Base-by-base conservation (phyloP, 2,888 invertebrate species). In the Dermolepida albohirtum region DNA sequence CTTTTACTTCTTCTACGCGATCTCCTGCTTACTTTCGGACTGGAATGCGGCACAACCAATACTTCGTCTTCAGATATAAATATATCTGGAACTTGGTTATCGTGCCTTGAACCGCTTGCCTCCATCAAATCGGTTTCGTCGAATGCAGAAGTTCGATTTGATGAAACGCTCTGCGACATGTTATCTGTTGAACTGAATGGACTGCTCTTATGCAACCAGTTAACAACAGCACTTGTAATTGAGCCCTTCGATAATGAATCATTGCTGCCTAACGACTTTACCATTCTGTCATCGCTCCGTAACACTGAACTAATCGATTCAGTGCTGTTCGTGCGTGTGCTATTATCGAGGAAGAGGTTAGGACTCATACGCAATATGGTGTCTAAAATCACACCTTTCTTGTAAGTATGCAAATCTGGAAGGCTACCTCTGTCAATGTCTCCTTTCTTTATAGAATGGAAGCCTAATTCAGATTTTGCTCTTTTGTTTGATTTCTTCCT, bases 191-290 rank as follows among this genome's bases (percentile, higher is more conserved):
- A 81, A 66, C 77, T 76, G 65, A 80, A 80, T 4, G 79, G 77
- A 66, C 79, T 79, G 7, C 81, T 78, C 68, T 72, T 78, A 47
- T 80, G 76, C 52, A 84, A 71, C 84, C 84, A 84, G 70, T 78
- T 78, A 29, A 79, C 75, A 8, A 84, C 83, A 34, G 83, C 83
- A 44, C 76, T 77, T 74, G 80, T 80, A 22, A 84, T 64, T 16
- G 73, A 75, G 50, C 81, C 79, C 72, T 77, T 80, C 1, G 80
- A 75, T 43, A 81, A 72, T 1, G 79, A 79, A 41, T 80, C 80
- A n/a, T 76, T 74, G 68, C 80, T 81, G 22, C 77, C 78, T 29
- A 79, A 66, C 11, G 80, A 80, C 72, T 71, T 75, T 5, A 78
- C 70, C 66, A 76, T 75, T 67, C 67, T 70, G 16, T 73, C 69